phyloP scores from a whole-genome alignment of 2,888 invertebrate genomes.

The Galerucella pusilla region DNA sequence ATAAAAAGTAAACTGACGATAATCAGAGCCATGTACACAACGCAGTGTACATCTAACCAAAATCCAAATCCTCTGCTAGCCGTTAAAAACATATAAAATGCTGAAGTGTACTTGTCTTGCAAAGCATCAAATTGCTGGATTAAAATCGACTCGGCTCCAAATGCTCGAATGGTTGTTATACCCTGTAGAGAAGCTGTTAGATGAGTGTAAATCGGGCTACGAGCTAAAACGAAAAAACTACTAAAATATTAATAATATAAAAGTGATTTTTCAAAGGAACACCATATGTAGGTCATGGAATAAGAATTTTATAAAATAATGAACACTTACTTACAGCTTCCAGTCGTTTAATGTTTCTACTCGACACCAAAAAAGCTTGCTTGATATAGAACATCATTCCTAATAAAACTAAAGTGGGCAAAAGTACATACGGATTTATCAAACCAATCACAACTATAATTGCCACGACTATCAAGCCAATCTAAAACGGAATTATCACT shows the following conservation, averaged over 20 bases:
- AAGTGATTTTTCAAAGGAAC: neutral
- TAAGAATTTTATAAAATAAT: neutral
- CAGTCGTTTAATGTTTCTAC: constrained; percentile 76
- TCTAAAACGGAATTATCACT: constrained; percentile 33
- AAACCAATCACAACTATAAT: constrained; percentile 73
- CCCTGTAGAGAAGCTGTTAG: constrained; percentile 81
- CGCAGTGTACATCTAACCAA: constrained; percentile 75
- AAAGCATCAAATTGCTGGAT: constrained; percentile 71
- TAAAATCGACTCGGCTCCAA: constrained; percentile 73
- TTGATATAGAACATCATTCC: constrained; percentile 74
- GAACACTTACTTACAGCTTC: constrained; percentile 73
- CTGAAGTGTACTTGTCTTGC: constrained; percentile 75
- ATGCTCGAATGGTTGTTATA: constrained; percentile 79
- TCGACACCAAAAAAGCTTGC: constrained; percentile 75
- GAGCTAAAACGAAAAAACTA: constrained; percentile 66
- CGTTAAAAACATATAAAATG: constrained; percentile 75
- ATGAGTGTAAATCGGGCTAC: constrained; percentile 82
- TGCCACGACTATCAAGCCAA: constrained; percentile 46
- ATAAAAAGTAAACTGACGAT: constrained; percentile 67
- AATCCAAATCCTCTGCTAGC: constrained; percentile 77
- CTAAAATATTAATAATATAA: neutral
- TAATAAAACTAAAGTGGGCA: constrained; percentile 73
- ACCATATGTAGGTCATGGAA: too few species aligned
- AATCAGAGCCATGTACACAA: constrained; percentile 72
- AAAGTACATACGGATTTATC: constrained; percentile 74